phyloP scores from a whole-genome alignment of 2,888 invertebrate species.

The Drosophila merina region DNA sequence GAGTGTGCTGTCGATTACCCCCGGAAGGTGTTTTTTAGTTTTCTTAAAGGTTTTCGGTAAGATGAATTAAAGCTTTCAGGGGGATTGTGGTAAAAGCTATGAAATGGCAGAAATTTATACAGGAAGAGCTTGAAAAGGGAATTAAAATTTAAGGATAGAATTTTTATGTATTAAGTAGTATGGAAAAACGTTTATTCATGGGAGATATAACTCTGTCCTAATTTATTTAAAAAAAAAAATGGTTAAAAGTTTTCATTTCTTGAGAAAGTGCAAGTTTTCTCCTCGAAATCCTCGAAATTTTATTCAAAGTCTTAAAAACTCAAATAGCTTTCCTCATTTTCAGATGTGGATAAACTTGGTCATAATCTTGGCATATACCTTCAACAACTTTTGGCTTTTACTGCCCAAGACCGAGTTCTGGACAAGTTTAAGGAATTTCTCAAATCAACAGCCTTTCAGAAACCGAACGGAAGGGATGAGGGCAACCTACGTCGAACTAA shows the following conservation, averaged over 20 bases:
- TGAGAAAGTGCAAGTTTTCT: too few relatives aligned
- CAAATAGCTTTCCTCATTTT: constrained; percentile 37
- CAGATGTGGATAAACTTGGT: constrained; percentile 22
- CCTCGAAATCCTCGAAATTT: constrained; percentile 20
- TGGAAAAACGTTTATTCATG: too few relatives aligned
- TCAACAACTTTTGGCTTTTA: constrained; percentile 39
- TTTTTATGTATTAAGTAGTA: background rate
- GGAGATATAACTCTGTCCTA: too few relatives aligned
- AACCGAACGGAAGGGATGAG: constrained; percentile 1
- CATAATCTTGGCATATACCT: constrained; percentile 28
- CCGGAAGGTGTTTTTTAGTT: constrained; percentile 41
- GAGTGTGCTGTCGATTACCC: constrained; percentile 34
- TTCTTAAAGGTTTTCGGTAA: constrained; percentile 12
- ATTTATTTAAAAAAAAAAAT: background rate
- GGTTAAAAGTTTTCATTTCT: background rate
- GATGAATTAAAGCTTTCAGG: constrained; percentile 18
- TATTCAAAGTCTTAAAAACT: constrained; percentile 19
- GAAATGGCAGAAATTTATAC: background rate
- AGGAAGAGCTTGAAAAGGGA: background rate
- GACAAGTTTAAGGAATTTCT: constrained; percentile 47
- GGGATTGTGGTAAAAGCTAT: background rate
- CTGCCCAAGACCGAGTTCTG: constrained; percentile 19
- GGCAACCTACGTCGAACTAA: constrained; percentile 43
- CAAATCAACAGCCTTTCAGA: constrained; percentile 69
- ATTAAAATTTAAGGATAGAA: background rate